Percentiles rank a stretch among this genome's conserved stretches.
Evolutionary conservation across 2,113 vertebrate species (phyloP).

Genomic region (Rhinogobius similis): DNA sequence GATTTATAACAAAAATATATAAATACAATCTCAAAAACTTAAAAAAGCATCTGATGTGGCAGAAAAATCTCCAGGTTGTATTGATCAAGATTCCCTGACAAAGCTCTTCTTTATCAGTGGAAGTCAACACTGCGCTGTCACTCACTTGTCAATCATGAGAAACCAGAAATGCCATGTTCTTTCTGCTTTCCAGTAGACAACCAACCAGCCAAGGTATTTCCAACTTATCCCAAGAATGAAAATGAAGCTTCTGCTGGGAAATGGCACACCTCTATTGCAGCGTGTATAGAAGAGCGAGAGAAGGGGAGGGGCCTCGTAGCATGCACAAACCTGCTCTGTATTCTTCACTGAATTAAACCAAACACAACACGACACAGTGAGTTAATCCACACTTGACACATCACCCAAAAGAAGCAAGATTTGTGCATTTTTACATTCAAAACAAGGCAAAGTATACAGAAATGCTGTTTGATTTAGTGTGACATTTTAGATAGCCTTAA

Average conservation of each 20-base stretch:
- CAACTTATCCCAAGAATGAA: not conserved
- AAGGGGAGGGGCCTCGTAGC: slow-evolving; percentile 47
- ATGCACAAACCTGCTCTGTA: slow-evolving; percentile 61
- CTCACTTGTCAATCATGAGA: slow-evolving; percentile 1
- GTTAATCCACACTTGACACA: slow-evolving; percentile 10
- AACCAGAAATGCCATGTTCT: not conserved
- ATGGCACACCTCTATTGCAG: slow-evolving; percentile 9
- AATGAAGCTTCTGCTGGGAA: slow-evolving; percentile 2
- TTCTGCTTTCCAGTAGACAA: not conserved
- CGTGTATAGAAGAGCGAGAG: slow-evolving; percentile 19
- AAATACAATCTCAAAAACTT: not conserved
- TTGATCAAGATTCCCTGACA: not conserved
- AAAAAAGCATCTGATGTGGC: not conserved
- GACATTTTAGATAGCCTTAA: not conserved
- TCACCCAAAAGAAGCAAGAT: not conserved
- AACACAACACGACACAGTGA: slow-evolving; percentile 33
- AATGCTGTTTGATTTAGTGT: not conserved
- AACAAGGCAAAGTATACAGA: not conserved
- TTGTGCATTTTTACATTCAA: not conserved
- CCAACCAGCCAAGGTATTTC: not conserved
- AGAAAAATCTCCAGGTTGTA: not conserved
- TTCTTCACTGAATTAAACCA: slow-evolving; percentile 40
- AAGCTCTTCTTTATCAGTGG: not conserved
- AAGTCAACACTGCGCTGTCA: slow-evolving; percentile 12
- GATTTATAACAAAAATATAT: not conserved